Conservation (phyloP, 1,140 invertebrate genomes). For the Dendrolimus punctatus region DNA sequence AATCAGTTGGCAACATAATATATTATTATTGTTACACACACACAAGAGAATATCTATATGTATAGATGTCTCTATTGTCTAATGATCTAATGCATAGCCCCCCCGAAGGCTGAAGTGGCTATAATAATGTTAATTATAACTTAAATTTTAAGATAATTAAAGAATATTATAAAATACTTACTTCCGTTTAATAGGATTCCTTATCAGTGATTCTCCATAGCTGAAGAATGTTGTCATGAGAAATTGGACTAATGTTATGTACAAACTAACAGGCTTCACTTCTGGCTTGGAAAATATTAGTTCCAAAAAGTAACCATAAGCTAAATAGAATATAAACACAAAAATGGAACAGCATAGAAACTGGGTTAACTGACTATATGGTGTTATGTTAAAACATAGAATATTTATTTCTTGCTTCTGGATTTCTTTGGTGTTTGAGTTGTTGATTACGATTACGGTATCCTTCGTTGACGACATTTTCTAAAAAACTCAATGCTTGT, state of each 20-base stretch:
- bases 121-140: too few species aligned
- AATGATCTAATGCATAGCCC: too few species aligned
- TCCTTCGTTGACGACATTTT: slow-evolving; percentile 33
- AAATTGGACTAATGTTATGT: slow-evolving; percentile 94
- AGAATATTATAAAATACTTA: slow-evolving; percentile 57
- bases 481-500: too few species aligned
- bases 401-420: slow-evolving; percentile 73
- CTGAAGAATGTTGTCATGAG: slow-evolving; percentile 88
- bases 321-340: slow-evolving; percentile 90
- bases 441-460: slow-evolving; percentile 45
- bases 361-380: slow-evolving; percentile 78
- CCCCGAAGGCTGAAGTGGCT: too few species aligned
- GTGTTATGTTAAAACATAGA: slow-evolving; percentile 82
- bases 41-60: too few species aligned
- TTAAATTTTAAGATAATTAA: not conserved
- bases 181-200: slow-evolving; percentile 78
- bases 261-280: slow-evolving; percentile 93
- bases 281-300: slow-evolving; percentile 92
- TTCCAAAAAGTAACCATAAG: slow-evolving; percentile 96
- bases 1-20: too few species aligned
- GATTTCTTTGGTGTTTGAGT: slow-evolving; percentile 21
- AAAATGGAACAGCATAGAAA: slow-evolving; percentile 84
- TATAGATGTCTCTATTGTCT: too few species aligned
- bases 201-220: slow-evolving; percentile 80
- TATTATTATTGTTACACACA: too few species aligned